These are phyloP conservation scores for Erythrocercus mccallii DNA, from an alignment of 2,113 vertebrate genomes.

Conservation along the genomic window DNA sequence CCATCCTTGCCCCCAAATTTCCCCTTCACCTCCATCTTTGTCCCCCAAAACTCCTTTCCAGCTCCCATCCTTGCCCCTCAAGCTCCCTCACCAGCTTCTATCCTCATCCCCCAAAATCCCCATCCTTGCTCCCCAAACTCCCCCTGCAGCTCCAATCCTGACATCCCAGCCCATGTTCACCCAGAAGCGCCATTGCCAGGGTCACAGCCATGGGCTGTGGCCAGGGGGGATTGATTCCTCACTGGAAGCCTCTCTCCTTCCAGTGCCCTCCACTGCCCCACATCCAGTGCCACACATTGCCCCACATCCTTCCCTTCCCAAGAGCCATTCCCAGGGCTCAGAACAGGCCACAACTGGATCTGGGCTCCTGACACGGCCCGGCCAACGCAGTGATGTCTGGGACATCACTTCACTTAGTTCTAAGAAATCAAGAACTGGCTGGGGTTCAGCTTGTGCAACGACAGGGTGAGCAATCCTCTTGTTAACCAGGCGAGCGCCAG, in stretches of 20 bases:
- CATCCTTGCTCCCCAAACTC: neutral
- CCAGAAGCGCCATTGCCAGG: neutral
- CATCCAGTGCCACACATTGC: accelerated
- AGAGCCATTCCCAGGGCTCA: neutral
- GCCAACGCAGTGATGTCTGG: neutral
- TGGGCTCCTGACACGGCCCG: neutral
- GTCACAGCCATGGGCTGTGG: neutral
- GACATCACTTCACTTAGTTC: neutral
- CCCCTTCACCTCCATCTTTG: neutral
- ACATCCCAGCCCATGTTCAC: accelerated
- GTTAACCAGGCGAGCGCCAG: neutral
- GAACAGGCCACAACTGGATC: conserved; percentile 9
- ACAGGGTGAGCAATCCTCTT: neutral
- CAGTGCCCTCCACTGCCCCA: neutral
- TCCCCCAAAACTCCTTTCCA: no score
- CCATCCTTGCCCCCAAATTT: neutral
- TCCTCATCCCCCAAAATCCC: neutral
- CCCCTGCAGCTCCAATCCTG: neutral
- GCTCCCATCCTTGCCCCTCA: neutral
- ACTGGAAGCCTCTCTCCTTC: accelerated
- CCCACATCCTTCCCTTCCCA: neutral
- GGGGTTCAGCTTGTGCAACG: conserved; percentile 25
- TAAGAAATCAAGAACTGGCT: conserved; percentile 34
- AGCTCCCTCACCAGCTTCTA: neutral
- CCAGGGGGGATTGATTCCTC: neutral